Evolutionary conservation across 2,888 invertebrate genomes (phyloP).

Genomic region (Hydrotaea cyrtoneurina): DNA sequence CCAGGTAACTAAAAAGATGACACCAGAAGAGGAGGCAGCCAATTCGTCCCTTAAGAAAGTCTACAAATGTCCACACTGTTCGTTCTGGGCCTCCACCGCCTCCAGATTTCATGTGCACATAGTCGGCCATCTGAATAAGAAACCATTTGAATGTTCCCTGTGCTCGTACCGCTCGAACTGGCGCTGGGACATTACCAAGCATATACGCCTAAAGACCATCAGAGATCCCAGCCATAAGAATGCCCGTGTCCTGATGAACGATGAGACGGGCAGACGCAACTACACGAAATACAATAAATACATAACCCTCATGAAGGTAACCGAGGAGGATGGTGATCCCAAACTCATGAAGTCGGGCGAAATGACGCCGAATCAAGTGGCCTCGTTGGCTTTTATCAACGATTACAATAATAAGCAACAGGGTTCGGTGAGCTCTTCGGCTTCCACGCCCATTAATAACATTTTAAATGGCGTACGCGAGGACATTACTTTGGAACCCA

Average conservation of each 20-base stretch:
- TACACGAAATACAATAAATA: conserved; percentile 96
- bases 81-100: conserved; percentile 95
- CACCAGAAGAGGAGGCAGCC: conserved; percentile 85
- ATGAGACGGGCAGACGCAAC: conserved; percentile 94
- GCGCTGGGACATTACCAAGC: conserved; percentile 98
- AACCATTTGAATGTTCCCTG: conserved; percentile 96
- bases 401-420: conserved; percentile 81
- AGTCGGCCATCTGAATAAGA: conserved; percentile 94
- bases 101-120: conserved; percentile 96
- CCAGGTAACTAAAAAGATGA: conserved; percentile 83
- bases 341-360: conserved; percentile 81
- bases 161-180: conserved; percentile 97
- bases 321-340: conserved; percentile 81
- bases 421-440: conserved; percentile 53
- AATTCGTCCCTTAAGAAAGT: conserved; percentile 88
- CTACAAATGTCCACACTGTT: conserved; percentile 95
- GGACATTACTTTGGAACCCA: conserved; percentile 77
- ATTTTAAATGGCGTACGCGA: conserved; percentile 72
- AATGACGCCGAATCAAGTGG: conserved; percentile 81
- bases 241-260: conserved; percentile 93
- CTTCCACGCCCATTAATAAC: conserved; percentile 61
- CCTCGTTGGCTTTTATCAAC: conserved; percentile 82
- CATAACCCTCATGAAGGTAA: conserved; percentile 86
- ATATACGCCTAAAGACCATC: conserved; percentile 93
- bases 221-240: conserved; percentile 90